These are phyloP conservation scores for Anguilla anguilla DNA, from an alignment of 2,797 vertebrate species.

Conservation along the genomic window DNA sequence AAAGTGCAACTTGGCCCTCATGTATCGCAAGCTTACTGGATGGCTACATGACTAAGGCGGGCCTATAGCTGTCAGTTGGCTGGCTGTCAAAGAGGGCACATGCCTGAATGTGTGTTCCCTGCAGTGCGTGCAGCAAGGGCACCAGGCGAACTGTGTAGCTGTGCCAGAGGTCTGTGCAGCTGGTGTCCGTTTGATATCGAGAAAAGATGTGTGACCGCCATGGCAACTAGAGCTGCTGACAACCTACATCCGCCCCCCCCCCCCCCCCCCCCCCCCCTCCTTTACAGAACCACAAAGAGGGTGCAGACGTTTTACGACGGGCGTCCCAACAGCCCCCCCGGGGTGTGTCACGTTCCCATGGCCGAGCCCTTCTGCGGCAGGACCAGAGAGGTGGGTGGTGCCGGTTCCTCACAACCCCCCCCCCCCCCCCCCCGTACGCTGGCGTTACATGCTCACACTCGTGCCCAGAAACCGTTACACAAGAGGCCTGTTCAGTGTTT, in stretches of 20 bases:
- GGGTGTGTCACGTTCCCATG: slow-evolving; percentile 93
- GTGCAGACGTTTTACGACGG: slow-evolving; percentile 89
- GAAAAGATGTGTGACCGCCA: neutral
- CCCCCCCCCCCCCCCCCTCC: neutral
- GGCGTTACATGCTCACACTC: neutral
- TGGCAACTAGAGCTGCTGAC: neutral
- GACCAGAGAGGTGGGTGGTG: slow-evolving; percentile 86
- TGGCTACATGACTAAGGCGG: neutral
- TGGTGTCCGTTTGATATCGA: neutral
- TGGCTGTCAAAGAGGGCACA: neutral
- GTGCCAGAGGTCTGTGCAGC: neutral
- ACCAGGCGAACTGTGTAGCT: neutral
- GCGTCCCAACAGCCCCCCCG: slow-evolving; percentile 71
- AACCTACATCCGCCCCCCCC: neutral
- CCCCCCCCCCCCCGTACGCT: neutral
- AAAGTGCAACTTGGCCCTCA: neutral
- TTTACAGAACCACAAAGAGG: slow-evolving; percentile 84
- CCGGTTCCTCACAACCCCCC: neutral
- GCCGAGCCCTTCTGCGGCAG: slow-evolving; percentile 92
- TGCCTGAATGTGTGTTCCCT: neutral
- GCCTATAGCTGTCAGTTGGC: neutral
- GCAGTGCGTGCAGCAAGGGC: neutral
- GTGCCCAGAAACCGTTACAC: neutral
- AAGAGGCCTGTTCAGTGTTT: neutral
- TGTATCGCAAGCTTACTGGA: neutral